Base-by-base conservation (phyloP, 2,888 invertebrate genomes). In the Nebria salina region DNA sequence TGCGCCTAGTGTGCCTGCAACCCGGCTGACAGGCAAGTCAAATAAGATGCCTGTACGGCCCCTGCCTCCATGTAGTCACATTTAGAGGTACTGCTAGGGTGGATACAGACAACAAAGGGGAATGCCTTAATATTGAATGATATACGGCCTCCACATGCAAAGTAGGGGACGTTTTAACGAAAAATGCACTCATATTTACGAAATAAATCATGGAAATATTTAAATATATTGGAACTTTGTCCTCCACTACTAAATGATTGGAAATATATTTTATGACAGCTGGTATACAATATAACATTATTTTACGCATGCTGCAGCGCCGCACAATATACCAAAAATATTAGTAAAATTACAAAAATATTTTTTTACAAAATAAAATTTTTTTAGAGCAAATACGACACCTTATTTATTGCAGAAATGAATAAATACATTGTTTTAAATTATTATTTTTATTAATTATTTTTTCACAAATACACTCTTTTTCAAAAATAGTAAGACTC, bases 1-100 rank as follows among this genome's bases (percentile, higher is more conserved):
- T 81, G 83, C 79, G 73, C 82, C 82, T 13, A 54, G 81, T 83
- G 83, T 82, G 82, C 83, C 82, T 80, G 84, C 83, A 82, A 83
- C 85, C 84, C 82, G 83, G 77, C 54, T 76, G 76, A 77, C 83
- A 77, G 68, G 66, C 65, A 72, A 65, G 82, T 73, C 34, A 81
- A 75, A 65, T 81, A 81, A 82, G 83, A 82, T 84, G 83, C 83
- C 83, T 83, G 76, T 78, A 41, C 65, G 70, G 70, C 70, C 68
- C 68, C 68, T 68, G 15, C 11, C 25, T 25, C 9, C 68, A 13
- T n/a, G 25, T 13, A 15, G 54, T 54, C 54, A 54, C 54, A 54
- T 54, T 54, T 54, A 54, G 54, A 54, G 54, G 54, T 54, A 54
- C 54, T 54, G 11, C 54, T 54, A 54, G 54, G 54, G 54, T 54